These are phyloP conservation scores for Nothura maculosa DNA, from an alignment of 2,797 vertebrate genomes.

Conservation along the genomic window DNA sequence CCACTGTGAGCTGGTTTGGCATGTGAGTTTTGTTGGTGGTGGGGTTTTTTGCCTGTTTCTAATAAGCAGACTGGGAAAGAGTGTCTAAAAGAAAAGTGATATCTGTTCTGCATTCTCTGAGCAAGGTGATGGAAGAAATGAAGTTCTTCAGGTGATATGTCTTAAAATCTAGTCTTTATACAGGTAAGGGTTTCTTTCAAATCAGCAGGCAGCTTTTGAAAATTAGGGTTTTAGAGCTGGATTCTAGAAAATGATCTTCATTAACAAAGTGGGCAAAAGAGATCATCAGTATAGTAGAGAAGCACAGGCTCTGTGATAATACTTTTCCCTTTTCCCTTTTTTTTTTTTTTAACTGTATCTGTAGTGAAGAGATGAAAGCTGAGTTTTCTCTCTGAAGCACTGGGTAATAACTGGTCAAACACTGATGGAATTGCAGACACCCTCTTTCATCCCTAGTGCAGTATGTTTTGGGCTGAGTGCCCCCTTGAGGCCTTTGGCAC, in stretches of 20 bases:
- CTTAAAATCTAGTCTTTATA: not conserved
- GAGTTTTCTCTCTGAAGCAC: not conserved
- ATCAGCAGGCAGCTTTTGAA: not conserved
- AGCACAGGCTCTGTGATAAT: not conserved
- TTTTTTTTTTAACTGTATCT: fast-evolving
- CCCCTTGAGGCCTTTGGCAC: slow-evolving; percentile 42
- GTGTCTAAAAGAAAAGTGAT: not conserved
- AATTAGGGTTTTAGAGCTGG: not conserved
- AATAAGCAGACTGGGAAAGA: not conserved
- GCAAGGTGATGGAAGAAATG: not conserved
- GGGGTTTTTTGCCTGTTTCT: not conserved
- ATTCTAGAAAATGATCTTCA: not conserved
- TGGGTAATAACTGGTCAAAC: not conserved
- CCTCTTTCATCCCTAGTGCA: fast-evolving
- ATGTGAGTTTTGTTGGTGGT: too few species aligned
- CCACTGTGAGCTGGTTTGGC: not conserved
- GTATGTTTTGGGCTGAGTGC: slow-evolving; percentile 48
- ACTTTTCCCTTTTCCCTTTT: not conserved
- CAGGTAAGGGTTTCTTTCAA: not conserved
- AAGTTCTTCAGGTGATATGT: not conserved
- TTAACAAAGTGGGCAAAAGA: not conserved
- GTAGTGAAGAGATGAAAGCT: not conserved
- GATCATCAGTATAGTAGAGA: not conserved
- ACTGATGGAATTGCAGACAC: not conserved
- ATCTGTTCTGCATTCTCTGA: not conserved